Conservation (phyloP, 2,888 invertebrate species). For the Stenoptilia bipunctidactyla region DNA sequence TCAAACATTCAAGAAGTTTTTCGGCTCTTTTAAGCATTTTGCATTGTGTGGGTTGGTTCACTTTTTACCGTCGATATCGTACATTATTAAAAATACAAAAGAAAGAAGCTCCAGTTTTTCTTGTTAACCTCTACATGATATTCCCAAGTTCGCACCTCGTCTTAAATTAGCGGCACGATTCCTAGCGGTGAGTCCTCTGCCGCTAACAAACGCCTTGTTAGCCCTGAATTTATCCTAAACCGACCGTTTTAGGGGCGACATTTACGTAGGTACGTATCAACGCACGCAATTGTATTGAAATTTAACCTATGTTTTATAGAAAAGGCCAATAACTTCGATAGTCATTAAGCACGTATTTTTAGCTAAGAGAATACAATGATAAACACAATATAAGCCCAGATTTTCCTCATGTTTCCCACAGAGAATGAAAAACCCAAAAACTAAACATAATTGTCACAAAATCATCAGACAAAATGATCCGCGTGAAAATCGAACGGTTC, state of each 20-base stretch:
- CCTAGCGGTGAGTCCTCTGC: constrained; percentile 21
- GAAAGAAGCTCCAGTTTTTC: no score
- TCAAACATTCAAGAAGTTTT: no score
- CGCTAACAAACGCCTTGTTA: constrained; percentile 49
- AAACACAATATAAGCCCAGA: no score
- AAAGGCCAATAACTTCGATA: no score
- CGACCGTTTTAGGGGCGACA: constrained; percentile 7
- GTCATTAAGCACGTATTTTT: no score
- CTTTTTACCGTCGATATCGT: no score
- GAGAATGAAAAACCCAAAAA: background rate
- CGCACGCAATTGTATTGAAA: background rate
- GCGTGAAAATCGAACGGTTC: background rate
- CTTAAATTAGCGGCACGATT: constrained; percentile 36
- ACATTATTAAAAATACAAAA: no score
- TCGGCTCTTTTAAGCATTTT: no score
- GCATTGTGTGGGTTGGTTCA: no score
- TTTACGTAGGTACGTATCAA: background rate
- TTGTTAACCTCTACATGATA: no score
- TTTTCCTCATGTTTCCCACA: background rate
- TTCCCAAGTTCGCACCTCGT: constrained; percentile 19
- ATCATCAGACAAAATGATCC: background rate
- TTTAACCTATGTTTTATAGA: no score
- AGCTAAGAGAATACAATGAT: no score
- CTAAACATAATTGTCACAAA: background rate
- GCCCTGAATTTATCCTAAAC: constrained; percentile 37